Evolutionary conservation across 2,797 vertebrate genomes (phyloP), one percentile per base, ranked within the genome.

Genomic region (Cetoscarus ocellatus): DNA sequence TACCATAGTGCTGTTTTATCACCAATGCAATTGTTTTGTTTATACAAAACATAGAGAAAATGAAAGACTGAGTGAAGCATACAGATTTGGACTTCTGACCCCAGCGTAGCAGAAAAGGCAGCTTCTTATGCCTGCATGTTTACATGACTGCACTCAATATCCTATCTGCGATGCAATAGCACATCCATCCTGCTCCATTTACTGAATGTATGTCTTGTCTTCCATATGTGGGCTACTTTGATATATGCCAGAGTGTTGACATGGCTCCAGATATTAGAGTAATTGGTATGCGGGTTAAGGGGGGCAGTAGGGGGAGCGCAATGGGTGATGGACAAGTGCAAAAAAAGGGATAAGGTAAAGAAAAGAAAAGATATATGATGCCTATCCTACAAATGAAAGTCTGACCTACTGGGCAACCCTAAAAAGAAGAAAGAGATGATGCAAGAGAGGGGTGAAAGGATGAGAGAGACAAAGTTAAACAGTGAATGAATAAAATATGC

Each of bases 401-500:
- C 8, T 15, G 36, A 67, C 36, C 54, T 50, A 64, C 15, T 19
- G 13, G 72, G 66, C 52, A 19, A 36, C 10, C 18, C 4, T 70
- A 56, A 47, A 75, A 42, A 57, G 48, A 80, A 61, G 27, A 27
- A 69, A 18, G 18, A 59, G 61, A 61, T 52, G 57, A 48, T 73
- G 47, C 43, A 56, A 48, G 71, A 68, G 51, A 44, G 48, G 49
- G 39, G 62, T 36, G 58, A 49, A 55, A 53, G 50, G 47, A 68
- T 27, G 40, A 18, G 18, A 52, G 27, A 45, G 56, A 59, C 39
- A 64, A 71, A 71, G 52, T 59, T 42, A 67, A 57, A 51, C 27
- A 70, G 9, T 5, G 56, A 43, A 80, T 80, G 57, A 80, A 87
- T 84, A 60, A 80, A 78, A 87, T 69, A 79, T 79, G 47, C 52